Evolutionary conservation across 2,888 invertebrate species (phyloP), one percentile per base, ranked within the genome.

Genomic region (Acleris cristana): DNA sequence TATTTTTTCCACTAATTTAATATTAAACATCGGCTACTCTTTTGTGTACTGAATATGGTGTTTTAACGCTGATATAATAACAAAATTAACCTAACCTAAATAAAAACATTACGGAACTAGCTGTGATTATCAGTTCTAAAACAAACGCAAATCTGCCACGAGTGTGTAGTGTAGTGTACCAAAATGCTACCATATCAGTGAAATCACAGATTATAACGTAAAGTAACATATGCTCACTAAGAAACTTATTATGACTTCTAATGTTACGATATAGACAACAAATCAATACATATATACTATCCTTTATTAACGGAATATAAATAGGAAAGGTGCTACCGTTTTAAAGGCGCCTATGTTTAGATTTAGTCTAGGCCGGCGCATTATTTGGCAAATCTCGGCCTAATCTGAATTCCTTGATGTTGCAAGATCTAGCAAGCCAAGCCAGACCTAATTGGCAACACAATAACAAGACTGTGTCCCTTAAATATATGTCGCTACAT

Each of bases 401-500:
- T 30, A 12, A 8, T 18, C 19, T 30, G 18, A 34, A 34, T 30
- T 53, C 26, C 53, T n/a, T 30, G 40, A 53, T 48, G 57, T 21
- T 34, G 30, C 40, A 14, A 40, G 14, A 40, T 10, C 40, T 10
- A 40, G 40, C 40, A 40, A 40, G 14, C 40, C 40, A 40, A 40
- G 40, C 40, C 40, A 40, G 40, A 14, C 40, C 3, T 12, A 40
- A 40, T 4, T 40, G 40, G 40, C 40, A 40, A 79, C 81, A 78
- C 78, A 80, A 61, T 45, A 74, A 76, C 75, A 77, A 77, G 74
- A 81, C 82, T 79, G 82, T 82, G 79, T 81, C 82, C 79, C 79
- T 87, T 86, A 86, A 76, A 85, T 87, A 88, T 81, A 88, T 87
- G 90, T 77, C 78, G 86, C 90, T 90, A 90, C 88, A 82, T 86